Base-by-base conservation (phyloP, 2,888 invertebrate species). In the Andricus curvator region DNA sequence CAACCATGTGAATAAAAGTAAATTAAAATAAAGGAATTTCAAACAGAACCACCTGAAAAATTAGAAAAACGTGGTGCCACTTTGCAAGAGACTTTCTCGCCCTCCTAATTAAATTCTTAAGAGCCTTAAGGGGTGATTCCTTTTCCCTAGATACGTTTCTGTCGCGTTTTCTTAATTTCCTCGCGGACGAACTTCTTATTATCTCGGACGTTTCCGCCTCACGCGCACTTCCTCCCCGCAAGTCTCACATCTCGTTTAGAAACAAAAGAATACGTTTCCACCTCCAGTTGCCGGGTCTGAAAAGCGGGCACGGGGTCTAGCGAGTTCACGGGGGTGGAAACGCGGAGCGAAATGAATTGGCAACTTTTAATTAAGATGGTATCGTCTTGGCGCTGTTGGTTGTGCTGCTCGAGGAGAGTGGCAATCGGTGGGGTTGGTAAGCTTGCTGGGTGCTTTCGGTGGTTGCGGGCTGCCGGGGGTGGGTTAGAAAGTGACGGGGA, bases 281-380 rank as follows among this genome's bases (percentile, higher is more conserved):
- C 80, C 79, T 62, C 77, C 81, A 70, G 79, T 77, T 70, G 77
- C 29, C 80, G 81, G 80, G 80, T 77, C 82, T 80, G 68, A 82
- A 82, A 80, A 77, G 79, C 25, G 74, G 51, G 51, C 62, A 33
- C 44, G 41, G 37, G 80, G 60, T 56, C 56, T 44, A 20, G 79
- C 77, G 70, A 83, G 86, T 87, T 87, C 88, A 85, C 84, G 85
- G 87, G 74, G 87, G 86, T 88, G 88, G 87, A 88, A 89, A 89
- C 85, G 86, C 83, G 84, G 87, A 84, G 86, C 89, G 87, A 92
- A 92, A 92, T 92, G 92, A 92, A 92, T 92, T 91, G 92, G 92
- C 91, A 92, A 92, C 89, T 92, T 92, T 93, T 93, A 93, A 93
- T 93, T 92, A 92, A 92, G 92, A 92, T 92, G 89, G 86, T 92